phyloP scores from a whole-genome alignment of 35 echinoderm and acorn worm species.

The Stichopus chloronotus region DNA sequence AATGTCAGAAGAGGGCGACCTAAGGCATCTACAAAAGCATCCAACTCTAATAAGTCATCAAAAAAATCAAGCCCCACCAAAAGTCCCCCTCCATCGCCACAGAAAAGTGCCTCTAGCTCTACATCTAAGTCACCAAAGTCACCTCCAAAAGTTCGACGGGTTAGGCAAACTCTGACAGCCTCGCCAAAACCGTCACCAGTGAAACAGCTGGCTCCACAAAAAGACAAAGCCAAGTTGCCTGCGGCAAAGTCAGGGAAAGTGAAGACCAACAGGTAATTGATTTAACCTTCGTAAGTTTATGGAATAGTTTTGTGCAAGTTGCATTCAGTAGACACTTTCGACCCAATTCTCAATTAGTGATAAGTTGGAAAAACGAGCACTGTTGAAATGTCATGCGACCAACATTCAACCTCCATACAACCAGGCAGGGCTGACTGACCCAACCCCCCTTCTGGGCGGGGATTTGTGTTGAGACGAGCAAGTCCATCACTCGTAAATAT shows the following conservation, averaged over 20 bases:
- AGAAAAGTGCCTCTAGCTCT: background rate
- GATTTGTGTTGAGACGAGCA: no score
- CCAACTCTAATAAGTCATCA: background rate
- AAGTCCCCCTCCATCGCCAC: background rate
- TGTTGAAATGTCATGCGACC: no score
- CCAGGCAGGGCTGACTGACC: no score
- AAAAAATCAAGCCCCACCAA: background rate
- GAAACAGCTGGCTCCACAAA: background rate
- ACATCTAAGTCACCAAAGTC: background rate
- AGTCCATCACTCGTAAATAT: no score
- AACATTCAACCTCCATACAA: no score
- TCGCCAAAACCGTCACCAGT: background rate
- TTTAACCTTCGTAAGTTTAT: no score
- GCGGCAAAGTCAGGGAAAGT: background rate
- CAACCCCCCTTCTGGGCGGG: no score
- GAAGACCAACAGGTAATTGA: background rate
- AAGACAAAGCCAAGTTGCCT: background rate
- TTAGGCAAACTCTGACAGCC: background rate
- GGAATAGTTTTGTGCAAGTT: no score
- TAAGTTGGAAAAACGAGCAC: no score
- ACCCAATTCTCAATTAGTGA: no score
- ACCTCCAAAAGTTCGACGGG: constrained; percentile 14
- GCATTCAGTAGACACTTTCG: no score
- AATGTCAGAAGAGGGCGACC: background rate
- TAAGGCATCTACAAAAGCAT: background rate